Base-by-base conservation (phyloP, 2,888 invertebrate species). In the Gonocerus acuteangulatus region DNA sequence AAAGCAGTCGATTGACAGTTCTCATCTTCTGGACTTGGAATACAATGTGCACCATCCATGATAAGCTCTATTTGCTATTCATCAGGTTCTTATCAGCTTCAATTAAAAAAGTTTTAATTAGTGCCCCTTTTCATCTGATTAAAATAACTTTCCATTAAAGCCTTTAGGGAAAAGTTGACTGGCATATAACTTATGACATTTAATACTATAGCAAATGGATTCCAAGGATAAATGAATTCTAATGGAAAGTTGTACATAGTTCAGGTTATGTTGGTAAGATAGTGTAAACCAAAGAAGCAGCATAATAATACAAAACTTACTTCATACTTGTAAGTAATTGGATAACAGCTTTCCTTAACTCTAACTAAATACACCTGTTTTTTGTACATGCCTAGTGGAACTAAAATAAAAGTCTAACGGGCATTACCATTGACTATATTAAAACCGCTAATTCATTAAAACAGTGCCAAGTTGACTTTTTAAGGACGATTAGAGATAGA, bases 1-100 rank as follows among this genome's bases (percentile, higher is more conserved):
- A 68, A 68, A 11, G 68, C 67, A 47, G 63, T 62, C 15, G 68
- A 44, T 27, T 66, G 68, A 16, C 66, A 67, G 18, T 64, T 62
- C 42, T 64, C 64, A 52, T 64, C 64, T 27, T 64, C 59, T 16
- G 64, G 64, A 11, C 59, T 64, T 15, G 64, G 58, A 42, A 58
- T 59, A 45, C 61, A 61, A 36, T 62, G 61, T 27, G 59, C 56
- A 32, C 59, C 58, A 48, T 64, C 64, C 64, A 64, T 64, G 32
- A 47, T 49, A 23, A 27, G n/a, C 13, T 9, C 11, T 11, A 47
- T 21, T n/a, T 19, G 7, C 19, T 21, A 47, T 47, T 16, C 44
- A 47, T 47, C 47, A 21, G 47, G 47, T 22, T 9, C 47, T 47
- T 39, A 39, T 39, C 39, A 39, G 39, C 39, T 39, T 39, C 13